Percentiles rank a stretch among this genome's conserved stretches.
phyloP scores from a whole-genome alignment of 2,797 vertebrate species.

The Phalanger gymnotis region DNA sequence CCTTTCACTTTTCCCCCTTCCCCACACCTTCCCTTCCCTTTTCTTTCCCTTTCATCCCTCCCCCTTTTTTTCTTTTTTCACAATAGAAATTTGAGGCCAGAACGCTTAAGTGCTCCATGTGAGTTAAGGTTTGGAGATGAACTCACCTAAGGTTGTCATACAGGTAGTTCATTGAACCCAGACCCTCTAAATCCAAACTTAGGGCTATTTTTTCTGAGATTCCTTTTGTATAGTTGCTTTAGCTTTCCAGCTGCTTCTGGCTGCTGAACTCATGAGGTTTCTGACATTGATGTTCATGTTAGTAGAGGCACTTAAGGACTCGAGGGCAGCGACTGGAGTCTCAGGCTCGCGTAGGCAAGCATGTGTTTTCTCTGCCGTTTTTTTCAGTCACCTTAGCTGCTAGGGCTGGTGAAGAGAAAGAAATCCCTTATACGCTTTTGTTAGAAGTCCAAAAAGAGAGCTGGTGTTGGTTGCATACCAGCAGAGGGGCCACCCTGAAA shows the following conservation, averaged over 20 bases:
- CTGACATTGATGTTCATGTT: not conserved
- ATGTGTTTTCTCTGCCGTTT: not conserved
- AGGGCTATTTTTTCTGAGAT: not conserved
- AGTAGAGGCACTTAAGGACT: not conserved
- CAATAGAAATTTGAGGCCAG: not conserved
- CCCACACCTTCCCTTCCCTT: not conserved
- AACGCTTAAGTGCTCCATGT: not conserved
- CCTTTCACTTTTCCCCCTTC: no score
- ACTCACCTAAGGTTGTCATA: not conserved
- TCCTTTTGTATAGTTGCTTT: not conserved
- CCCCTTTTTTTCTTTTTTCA: not conserved
- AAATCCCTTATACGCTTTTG: not conserved
- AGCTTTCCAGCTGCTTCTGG: not conserved
- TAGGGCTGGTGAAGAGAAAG: not conserved
- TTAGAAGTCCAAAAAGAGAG: not conserved
- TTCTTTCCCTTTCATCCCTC: not conserved
- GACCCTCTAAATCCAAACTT: not conserved
- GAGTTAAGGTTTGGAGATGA: not conserved
- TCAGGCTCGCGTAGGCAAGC: not conserved
- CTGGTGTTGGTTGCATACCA: not conserved
- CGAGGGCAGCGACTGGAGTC: not conserved
- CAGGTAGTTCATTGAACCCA: not conserved
- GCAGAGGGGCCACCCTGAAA: not conserved
- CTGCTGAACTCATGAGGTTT: not conserved
- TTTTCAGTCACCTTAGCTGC: not conserved